Percentiles rank a stretch among this genome's conserved stretches.
phyloP scores from a whole-genome alignment of 2,113 vertebrate genomes.

The Cryptomyrus ogoouensis region DNA sequence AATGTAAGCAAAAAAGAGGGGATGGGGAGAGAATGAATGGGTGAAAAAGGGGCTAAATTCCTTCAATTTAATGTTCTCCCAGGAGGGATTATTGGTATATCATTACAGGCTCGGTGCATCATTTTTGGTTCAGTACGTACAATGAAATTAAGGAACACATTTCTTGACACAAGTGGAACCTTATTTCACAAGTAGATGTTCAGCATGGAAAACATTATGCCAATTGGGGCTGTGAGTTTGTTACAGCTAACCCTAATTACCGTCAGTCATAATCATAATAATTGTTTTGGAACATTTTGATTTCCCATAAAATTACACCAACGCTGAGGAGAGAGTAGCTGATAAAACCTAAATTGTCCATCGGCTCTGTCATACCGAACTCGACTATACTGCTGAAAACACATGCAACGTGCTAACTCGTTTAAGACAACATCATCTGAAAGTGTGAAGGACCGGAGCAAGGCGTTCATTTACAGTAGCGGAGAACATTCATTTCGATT shows the following conservation, averaged over 20 bases:
- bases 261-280: not conserved
- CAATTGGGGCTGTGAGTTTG: not conserved
- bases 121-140: not conserved
- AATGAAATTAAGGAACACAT: not conserved
- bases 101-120: not conserved
- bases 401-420: not conserved
- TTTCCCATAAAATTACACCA: not conserved
- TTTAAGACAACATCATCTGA: not conserved
- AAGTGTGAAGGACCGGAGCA: not conserved
- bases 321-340: not conserved
- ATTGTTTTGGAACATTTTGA: not conserved
- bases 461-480: not conserved
- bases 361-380: not conserved
- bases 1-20: no score
- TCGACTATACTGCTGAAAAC: not conserved
- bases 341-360: not conserved
- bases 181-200: not conserved
- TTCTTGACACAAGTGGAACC: not conserved
- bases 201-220: not conserved
- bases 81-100: not conserved
- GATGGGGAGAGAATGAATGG: no score
- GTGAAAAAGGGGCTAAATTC: not conserved
- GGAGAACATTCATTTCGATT: not conserved
- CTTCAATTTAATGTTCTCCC: not conserved
- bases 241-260: not conserved